Base-by-base conservation (phyloP, 2,113 vertebrate genomes). In the Australoheros scitulus region DNA sequence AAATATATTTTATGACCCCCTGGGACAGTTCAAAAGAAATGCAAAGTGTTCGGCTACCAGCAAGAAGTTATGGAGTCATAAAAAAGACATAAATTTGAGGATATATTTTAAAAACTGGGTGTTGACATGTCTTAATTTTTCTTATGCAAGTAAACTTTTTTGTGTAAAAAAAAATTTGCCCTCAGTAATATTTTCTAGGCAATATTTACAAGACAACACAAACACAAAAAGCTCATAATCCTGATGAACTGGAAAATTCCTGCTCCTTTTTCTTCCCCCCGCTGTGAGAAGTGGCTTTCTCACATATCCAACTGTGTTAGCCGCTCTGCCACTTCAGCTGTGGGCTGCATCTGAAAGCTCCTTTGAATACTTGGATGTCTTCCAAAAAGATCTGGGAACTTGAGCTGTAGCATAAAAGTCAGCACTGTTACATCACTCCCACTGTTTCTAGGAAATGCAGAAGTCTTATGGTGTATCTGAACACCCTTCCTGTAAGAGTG, bases 341-440 rank as follows among this genome's bases (percentile, higher is more conserved):
- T 84, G 24, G 50, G 70, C 59, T 87, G 76, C 57, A 76, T 56
- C 56, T 74, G 75, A 87, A 75, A 79, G 82, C 85, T 84, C 61
- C 77, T 90, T 78, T 89, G 56, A 92, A 93, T 81, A 52, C 80
- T 85, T 90, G 87, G 52, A 6, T 81, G 58, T 89, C 77, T 36
- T 91, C 83, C 87, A 72, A 72, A 32, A 72, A 87, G 70, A 50
- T 74, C 43, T 85, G 80, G 14, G 63, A 85, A 64, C 22, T 50
- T 81, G 58, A 87, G 86, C 77, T 60, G 76, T 6, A 74, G 14
- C 70, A 79, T 84, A 57, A 91, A 87, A 84, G 63, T 91, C 70
- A 58, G 32, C 81, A 86, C 89, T 92, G 83, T 94, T 79, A 65
- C 13, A 38, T 38, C 10, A 3, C 36, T 86, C 55, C 50, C 76